A percentile compares a stretch with the other conserved stretches of the same genome.
phyloP scores from a whole-genome alignment of 2,113 vertebrate genomes.

The Vanacampus margaritifer region DNA sequence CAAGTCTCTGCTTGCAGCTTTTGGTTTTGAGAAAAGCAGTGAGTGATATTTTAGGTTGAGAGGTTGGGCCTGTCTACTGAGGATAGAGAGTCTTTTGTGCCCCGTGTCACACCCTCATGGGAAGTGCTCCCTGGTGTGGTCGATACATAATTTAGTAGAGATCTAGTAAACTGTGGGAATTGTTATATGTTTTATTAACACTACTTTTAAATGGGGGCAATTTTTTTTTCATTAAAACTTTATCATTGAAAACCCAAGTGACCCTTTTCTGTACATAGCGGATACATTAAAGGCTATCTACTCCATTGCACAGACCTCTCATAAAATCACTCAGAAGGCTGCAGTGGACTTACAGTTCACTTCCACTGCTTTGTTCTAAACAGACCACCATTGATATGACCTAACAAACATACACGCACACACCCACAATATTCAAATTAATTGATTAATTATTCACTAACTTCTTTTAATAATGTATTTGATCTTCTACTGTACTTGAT shows the following conservation, averaged over 20 bases:
- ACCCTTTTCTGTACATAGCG: slow-evolving; percentile 22
- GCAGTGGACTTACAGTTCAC: slow-evolving; percentile 43
- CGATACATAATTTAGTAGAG: slow-evolving; percentile 31
- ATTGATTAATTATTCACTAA: background rate
- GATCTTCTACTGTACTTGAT: background rate
- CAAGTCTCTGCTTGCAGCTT: slow-evolving; percentile 10
- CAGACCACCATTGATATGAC: slow-evolving; percentile 67
- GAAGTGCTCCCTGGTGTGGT: slow-evolving; percentile 47
- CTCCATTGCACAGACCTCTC: slow-evolving; percentile 43
- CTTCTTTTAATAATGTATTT: background rate
- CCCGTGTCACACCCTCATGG: slow-evolving; percentile 38
- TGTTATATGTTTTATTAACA: background rate
- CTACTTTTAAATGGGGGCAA: background rate
- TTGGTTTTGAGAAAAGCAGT: slow-evolving; percentile 44
- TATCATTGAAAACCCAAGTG: slow-evolving; percentile 8
- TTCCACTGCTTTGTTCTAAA: slow-evolving; percentile 38
- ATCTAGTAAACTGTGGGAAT: background rate
- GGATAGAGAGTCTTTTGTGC: slow-evolving; percentile 65
- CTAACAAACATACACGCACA: slow-evolving; percentile 17
- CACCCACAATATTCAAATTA: background rate
- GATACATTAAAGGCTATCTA: slow-evolving; percentile 39
- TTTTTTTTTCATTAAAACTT: slow-evolving; percentile 5
- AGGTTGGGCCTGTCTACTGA: slow-evolving; percentile 10
- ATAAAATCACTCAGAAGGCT: slow-evolving; percentile 52
- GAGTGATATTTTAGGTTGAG: slow-evolving; percentile 55